Conservation (phyloP, 2,888 invertebrate genomes). For the Epirrita christyi region DNA sequence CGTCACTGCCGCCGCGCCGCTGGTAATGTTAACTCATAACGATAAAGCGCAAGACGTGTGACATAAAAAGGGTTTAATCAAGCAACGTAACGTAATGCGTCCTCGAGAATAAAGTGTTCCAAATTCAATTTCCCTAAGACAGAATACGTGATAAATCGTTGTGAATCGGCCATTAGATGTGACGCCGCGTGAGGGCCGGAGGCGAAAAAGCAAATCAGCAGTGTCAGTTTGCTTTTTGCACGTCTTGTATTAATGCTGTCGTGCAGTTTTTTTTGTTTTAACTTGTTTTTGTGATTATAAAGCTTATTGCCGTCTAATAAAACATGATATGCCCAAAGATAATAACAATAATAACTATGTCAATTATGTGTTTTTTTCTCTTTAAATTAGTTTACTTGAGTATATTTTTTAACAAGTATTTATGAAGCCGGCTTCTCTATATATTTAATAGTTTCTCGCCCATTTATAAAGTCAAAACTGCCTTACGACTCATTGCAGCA, state of each 20-base stretch:
- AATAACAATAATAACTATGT: too few relatives aligned
- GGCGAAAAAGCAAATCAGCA: constrained; percentile 58
- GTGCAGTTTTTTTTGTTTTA: constrained; percentile 30
- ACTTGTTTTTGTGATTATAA: not conserved
- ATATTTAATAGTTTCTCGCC: too few relatives aligned
- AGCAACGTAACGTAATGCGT: constrained; percentile 61
- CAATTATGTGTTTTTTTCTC: too few relatives aligned
- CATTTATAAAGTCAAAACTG: not conserved
- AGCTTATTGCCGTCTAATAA: too few relatives aligned
- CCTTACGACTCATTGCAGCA: constrained; percentile 57
- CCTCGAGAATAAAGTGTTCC: constrained; percentile 63
- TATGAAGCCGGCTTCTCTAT: too few relatives aligned
- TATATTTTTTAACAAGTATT: too few relatives aligned
- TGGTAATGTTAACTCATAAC: constrained; percentile 16
- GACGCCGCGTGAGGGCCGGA: constrained; percentile 72
- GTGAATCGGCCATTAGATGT: constrained; percentile 75
- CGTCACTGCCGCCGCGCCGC: constrained; percentile 1
- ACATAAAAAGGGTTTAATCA: constrained; percentile 67
- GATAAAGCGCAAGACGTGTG: constrained; percentile 36
- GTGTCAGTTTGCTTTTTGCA: constrained; percentile 52
- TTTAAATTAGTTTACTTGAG: too few relatives aligned
- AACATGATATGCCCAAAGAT: too few relatives aligned
- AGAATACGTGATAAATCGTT: constrained; percentile 80
- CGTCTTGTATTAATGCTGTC: constrained; percentile 60
- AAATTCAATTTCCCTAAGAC: constrained; percentile 75